Base-by-base conservation (phyloP, 2,113 vertebrate species). In the Hyperoodon ampullatus region DNA sequence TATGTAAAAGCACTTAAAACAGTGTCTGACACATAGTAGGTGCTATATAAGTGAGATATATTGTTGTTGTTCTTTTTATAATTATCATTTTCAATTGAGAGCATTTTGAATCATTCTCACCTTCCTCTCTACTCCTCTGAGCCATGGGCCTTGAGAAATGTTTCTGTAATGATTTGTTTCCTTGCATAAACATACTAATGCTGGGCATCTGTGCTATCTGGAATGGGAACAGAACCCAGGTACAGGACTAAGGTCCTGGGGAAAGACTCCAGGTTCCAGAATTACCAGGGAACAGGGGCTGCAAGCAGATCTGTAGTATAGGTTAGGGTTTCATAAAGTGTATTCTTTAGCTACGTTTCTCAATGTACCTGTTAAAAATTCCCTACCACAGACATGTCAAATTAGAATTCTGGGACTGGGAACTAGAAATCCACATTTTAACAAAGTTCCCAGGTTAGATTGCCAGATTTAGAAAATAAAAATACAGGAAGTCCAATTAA, bases 391-490 rank as follows among this genome's bases (percentile, higher is more conserved):
- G 24, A 90, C 15, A 72, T 80, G 53, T 4, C 35, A 78, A 93
- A 66, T 74, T 93, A 93, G 26, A 84, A 90, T 93, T 93, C 47
- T 71, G 35, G 12, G 28, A 44, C 7, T 78, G 14, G 12, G 15
- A 77, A 4, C 16, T 8, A 92, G 33, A 42, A 89, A 77, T 89
- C 21, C 60, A 42, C 3, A 75, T 82, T 90, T 70, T n/a, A 90
- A 74, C 26, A 80, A 63, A 63, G 14, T 63, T 28, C 42, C 24
- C 39, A 72, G 7, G 19, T 90, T 82, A 68, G 2, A 10, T 26
- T 55, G 1, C 28, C 58, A 85, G 14, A 88, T 88, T 84, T 88
- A 96, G 71, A 92, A 92, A 88, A 88, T 72, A 84, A 95, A 68
- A 86, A 95, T 92, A 30, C 8, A 71, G 6, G 50, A 81, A 61